These are phyloP conservation scores for Drosophila anomelani DNA, from an alignment of 2,888 invertebrate genomes.

Conservation along the genomic window DNA sequence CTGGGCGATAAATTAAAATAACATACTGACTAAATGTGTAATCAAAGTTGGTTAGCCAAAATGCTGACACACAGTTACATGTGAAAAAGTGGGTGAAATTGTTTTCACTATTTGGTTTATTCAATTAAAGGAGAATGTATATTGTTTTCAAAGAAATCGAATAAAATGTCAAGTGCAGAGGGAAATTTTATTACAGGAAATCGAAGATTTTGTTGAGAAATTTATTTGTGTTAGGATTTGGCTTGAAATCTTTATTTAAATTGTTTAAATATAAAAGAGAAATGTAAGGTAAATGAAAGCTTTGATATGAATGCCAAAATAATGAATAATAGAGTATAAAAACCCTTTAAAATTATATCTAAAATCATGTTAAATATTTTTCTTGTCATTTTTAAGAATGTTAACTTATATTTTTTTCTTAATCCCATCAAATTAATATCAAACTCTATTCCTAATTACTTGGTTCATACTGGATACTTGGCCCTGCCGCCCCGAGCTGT, in stretches of 20 bases:
- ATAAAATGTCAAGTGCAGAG: not conserved
- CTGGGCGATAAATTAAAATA: constrained; percentile 73
- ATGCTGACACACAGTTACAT: constrained; percentile 21
- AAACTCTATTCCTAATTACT: not conserved
- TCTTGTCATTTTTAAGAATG: too few species aligned
- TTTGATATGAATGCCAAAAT: not conserved
- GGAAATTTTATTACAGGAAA: not conserved
- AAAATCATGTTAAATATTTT: too few species aligned
- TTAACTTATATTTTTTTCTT: not conserved
- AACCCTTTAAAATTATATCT: not conserved
- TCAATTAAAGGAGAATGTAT: constrained; percentile 4
- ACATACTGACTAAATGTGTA: constrained; percentile 75
- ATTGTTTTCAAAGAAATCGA: not conserved
- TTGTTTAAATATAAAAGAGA: too few species aligned
- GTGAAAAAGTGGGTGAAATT: not conserved
- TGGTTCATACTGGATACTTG: not conserved
- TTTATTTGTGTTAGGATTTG: not conserved
- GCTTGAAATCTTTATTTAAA: not conserved
- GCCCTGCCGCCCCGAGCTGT: not conserved
- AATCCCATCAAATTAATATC: not conserved
- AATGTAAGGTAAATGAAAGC: too few species aligned
- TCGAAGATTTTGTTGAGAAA: not conserved
- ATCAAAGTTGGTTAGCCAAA: constrained; percentile 55
- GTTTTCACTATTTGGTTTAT: constrained; percentile 8
- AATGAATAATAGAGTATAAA: not conserved